A percentile compares a stretch with the other conserved stretches of the same genome.
phyloP scores from a whole-genome alignment of 2,113 vertebrate species.

The Pandion haliaetus region DNA sequence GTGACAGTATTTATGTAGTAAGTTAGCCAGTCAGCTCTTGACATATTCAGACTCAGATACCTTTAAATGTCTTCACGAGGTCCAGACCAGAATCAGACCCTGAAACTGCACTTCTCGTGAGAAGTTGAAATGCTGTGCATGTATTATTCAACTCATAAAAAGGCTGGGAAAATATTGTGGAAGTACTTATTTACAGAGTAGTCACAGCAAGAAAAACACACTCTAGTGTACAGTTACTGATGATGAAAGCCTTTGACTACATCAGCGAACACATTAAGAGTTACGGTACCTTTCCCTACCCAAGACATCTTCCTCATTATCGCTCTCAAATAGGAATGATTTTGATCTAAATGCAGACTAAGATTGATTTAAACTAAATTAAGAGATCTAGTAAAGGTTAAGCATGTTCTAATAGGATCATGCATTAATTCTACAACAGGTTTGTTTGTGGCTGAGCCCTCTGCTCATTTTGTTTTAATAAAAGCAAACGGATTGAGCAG shows the following conservation, averaged over 20 bases:
- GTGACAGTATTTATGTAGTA: not conserved
- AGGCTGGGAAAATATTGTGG: not conserved
- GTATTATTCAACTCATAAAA: not conserved
- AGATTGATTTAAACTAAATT: constrained; percentile 10
- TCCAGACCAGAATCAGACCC: not conserved
- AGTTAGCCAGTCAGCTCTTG: not conserved
- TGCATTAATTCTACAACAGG: not conserved
- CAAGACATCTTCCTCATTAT: not conserved
- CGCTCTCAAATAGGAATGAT: not conserved
- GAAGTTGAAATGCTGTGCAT: not conserved
- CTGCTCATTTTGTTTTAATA: not conserved
- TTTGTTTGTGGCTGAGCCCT: not conserved
- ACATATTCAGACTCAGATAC: not conserved
- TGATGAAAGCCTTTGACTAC: not conserved
- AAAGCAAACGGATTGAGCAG: not conserved
- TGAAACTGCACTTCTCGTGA: not conserved
- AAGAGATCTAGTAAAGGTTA: not conserved
- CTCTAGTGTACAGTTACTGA: not conserved
- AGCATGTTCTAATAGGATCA: constrained; percentile 4
- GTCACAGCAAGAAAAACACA: not conserved
- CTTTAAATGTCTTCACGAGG: not conserved
- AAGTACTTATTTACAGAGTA: not conserved
- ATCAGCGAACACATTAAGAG: not conserved
- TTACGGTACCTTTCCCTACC: not conserved
- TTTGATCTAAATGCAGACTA: not conserved